Evolutionary conservation across 2,113 vertebrate genomes (phyloP), one percentile per base, ranked within the genome.

Genomic region (Oceanodroma tethys): DNA sequence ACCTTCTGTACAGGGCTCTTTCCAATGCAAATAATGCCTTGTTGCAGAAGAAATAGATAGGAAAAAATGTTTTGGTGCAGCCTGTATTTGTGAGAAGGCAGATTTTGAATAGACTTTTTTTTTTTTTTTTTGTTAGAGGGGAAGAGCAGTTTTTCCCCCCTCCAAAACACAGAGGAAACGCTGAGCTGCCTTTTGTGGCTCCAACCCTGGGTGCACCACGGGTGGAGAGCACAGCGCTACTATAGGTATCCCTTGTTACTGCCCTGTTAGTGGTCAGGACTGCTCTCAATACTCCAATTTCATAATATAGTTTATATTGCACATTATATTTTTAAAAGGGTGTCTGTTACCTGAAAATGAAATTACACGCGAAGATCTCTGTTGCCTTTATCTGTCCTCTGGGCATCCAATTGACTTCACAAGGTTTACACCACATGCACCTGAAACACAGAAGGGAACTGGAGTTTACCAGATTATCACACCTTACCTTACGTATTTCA

Each of bases 401-500:
- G 66, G 40, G 38, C 20, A 81, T 45, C 42, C 30, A 6, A 0
- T 7, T 26, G 58, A 48, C 19, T 66, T 78, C 26, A 19, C 2
- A 32, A 72, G 58, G n/a, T 70, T 65, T 45, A 65, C 2, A 32
- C 47, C 56, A 21, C 11, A 0, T 27, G 13, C 18, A 74, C 32
- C 2, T 9, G 40, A 60, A 93, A 63, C 29, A 55, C 19, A 52
- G 43, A 59, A 88, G 47, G 3, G 36, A 36, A 16, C 16, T 43
- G 40, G 48, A 23, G 4, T 73, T 90, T 48, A 36, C 25, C 13
- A 32, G 48, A 9, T 68, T 34, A 34, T 38, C 70, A 88, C 40
- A 43, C 15, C 26, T 68, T 22, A 30, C 38, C 12, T 66, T 7
- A 23, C 0, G 0, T 53, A n/a, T 68, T 83, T 75, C 34, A 40